A percentile compares a stretch with the other conserved stretches of the same genome.
These are phyloP conservation scores for Mus musculus DNA, from an alignment of 2,113 vertebrate genomes.

Conservation along the genomic window DNA sequence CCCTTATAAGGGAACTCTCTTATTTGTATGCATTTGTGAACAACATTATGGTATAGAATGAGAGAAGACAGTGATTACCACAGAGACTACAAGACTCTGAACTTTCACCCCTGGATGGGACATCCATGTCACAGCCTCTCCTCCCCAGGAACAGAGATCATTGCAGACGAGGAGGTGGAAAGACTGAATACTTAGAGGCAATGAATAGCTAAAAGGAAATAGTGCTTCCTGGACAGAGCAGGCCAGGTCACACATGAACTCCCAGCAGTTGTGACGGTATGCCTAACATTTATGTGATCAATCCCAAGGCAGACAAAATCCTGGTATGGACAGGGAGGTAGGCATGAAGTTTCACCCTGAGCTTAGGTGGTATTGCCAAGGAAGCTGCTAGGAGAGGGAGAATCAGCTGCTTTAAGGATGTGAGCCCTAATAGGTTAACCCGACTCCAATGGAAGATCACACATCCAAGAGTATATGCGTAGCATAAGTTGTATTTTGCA, in stretches of 20 bases:
- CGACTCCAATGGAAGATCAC: not conserved
- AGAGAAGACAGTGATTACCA: too few species aligned
- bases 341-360: not conserved
- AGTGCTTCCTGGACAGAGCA: not conserved
- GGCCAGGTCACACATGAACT: too few species aligned
- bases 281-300: not conserved
- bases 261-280: not conserved
- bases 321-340: not conserved
- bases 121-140: not conserved
- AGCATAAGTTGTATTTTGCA: not conserved
- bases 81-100: not conserved
- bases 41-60: not conserved
- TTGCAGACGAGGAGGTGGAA: not conserved
- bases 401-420: not conserved
- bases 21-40: too few species aligned
- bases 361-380: not conserved
- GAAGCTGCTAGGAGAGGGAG: not conserved
- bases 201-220: not conserved
- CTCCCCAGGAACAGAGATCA: not conserved
- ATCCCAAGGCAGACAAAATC: not conserved
- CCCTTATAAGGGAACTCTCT: too few species aligned
- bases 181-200: not conserved
- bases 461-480: not conserved
- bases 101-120: not conserved
- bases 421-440: not conserved